Evolutionary conservation across 2,113 vertebrate genomes (phyloP), one percentile per base, ranked within the genome.

Genomic region (Taxidea taxus): DNA sequence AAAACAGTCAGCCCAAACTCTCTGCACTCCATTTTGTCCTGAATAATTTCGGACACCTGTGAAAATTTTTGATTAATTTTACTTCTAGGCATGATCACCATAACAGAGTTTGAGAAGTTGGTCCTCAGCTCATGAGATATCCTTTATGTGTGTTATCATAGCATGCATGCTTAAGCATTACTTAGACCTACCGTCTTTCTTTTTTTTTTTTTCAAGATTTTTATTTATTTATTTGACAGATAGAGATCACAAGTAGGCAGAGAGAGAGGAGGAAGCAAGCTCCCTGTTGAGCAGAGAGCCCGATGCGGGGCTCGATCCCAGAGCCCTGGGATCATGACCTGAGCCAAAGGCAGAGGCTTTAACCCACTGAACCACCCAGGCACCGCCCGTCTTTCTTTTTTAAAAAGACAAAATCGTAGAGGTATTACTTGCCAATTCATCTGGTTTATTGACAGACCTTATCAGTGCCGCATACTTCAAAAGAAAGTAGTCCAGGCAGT

Each of bases 361-460:
- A n/a, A n/a, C n/a, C n/a, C n/a, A n/a, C n/a, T n/a, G n/a, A n/a
- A n/a, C n/a, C n/a, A n/a, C n/a, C n/a, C n/a, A n/a, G n/a, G n/a
- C n/a, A n/a, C n/a, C n/a, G n/a, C n/a, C n/a, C n/a, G n/a, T n/a
- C n/a, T n/a, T n/a, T n/a, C n/a, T n/a, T n/a, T n/a, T n/a, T n/a
- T n/a, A n/a, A n/a, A 97, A 99, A 99, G 99, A 98, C 68, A 99
- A 99, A 98, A 99, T 99, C 92, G 98, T 99, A 98, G 98, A 99
- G 27, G 96, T 99, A 31, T 96, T 99, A 85, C 97, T 98, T 97
- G 78, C 58, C 0, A 98, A 98, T 90, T 97, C 98, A 47, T 94
- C 95, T 1, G 95, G 16, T 0, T 0, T 0, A 0, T 93, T 98
- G 96, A 99, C 99, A 0, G 97, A 39, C 80, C 97, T 99, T 86